Base-by-base conservation (phyloP, 2,113 vertebrate genomes). In the Xenotilapia caudafasciata region DNA sequence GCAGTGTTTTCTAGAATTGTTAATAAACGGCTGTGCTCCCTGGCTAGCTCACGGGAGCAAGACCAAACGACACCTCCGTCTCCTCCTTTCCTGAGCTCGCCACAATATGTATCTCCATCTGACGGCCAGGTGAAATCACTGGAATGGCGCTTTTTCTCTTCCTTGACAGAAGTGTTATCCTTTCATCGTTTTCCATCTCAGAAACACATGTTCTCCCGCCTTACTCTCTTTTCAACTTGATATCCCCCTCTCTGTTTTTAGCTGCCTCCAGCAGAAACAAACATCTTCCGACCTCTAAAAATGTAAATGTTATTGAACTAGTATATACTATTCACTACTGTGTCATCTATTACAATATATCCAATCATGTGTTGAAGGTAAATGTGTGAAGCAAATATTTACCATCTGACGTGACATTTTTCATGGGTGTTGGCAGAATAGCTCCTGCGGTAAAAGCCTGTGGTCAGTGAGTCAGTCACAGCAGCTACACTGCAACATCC, bases 61-160 rank as follows among this genome's bases (percentile, higher is more conserved):
- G 28, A 28, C 28, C 28, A 28, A 28, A 28, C 28, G 28, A 28
- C 28, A 28, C 28, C 28, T 28, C 28, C 2, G 5, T 28, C 28
- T 28, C 28, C 5, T 28, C 28, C 28, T 28, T 28, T 28, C 28
- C 28, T 28, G 28, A 28, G 28, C 28, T 28, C 28, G 5, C 28
- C 28, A 28, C 28, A 28, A 28, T 28, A 88, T 92, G 85, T 86
- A 84, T 90, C 84, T 86, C 92, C 93, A 93, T 94, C 92, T 93
- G 89, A 54, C 75, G 4, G 35, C 68, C 21, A 58, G 38, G 79
- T 40, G 85, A 47, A 89, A 88, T 88, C 65, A 88, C 26, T 58
- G 83, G 77, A 56, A 55, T 51, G 28, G 54, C 28, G 51, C 62
- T 65, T 55, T 80, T 54, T 89, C 47, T 33, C 60, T 89, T 94